Percentiles rank a stretch among this genome's conserved stretches.
Evolutionary conservation across 2,888 invertebrate genomes (phyloP).

Genomic region (Oscheius sp.): DNA sequence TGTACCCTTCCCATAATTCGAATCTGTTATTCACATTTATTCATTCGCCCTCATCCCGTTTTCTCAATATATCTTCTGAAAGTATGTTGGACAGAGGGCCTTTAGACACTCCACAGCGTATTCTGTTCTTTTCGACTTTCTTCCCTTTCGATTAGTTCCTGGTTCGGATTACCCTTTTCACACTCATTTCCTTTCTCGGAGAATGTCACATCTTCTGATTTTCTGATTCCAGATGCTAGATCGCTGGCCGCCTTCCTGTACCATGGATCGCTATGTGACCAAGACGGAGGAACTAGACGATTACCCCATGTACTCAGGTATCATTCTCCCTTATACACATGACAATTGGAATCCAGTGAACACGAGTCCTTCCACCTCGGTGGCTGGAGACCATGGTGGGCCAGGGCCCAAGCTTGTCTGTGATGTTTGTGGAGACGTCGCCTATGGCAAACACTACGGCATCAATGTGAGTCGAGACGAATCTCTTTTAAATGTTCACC

Average conservation of each 20-base stretch:
- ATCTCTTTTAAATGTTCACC: no score
- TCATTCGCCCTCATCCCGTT: no score
- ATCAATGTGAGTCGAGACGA: constrained; percentile 40
- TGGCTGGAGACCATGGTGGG: constrained; percentile 13
- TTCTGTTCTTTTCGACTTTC: no score
- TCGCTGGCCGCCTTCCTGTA: constrained; percentile 22
- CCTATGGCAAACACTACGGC: constrained; percentile 64
- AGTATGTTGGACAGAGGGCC: no score
- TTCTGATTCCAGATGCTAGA: constrained; percentile 11
- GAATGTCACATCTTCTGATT: no score
- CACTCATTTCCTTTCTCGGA: no score
- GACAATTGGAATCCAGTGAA: constrained; percentile 1
- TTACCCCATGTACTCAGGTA: constrained; percentile 37
- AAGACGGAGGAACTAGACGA: constrained; percentile 47
- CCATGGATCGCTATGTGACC: constrained; percentile 32
- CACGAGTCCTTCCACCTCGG: constrained; percentile 24
- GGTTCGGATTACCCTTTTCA: no score
- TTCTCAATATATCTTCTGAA: no score
- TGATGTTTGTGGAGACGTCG: constrained; percentile 62
- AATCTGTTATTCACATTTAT: no score
- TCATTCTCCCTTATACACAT: background rate
- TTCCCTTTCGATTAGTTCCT: no score
- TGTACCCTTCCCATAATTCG: no score
- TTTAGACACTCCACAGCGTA: no score
- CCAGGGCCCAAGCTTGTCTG: constrained; percentile 37